phyloP scores from a whole-genome alignment of 2,888 invertebrate species.

The Eristalis tenax region DNA sequence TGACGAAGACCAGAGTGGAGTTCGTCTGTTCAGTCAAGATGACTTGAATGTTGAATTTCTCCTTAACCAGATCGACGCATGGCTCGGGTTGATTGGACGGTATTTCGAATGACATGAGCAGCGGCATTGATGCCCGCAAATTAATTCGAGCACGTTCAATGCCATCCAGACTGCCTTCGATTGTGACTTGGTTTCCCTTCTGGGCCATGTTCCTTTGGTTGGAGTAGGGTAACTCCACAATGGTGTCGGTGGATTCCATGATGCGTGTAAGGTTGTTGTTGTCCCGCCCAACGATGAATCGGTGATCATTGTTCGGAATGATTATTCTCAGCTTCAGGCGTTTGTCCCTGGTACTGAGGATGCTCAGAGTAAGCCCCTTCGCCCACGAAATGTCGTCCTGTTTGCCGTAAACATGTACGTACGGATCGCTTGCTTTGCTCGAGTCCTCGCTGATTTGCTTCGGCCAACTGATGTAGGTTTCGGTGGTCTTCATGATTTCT shows the following conservation, averaged over 20 bases:
- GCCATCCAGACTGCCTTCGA: constrained; percentile 94
- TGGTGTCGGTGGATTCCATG: constrained; percentile 97
- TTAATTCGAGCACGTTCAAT: constrained; percentile 93
- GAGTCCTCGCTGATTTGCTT: constrained; percentile 97
- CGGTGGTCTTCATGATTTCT: constrained; percentile 92
- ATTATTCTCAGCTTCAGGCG: constrained; percentile 98
- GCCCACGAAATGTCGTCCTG: constrained; percentile 90
- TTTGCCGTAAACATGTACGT: constrained; percentile 92
- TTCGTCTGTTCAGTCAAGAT: constrained; percentile 93
- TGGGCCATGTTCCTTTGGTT: constrained; percentile 95
- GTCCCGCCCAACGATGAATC: constrained; percentile 96
- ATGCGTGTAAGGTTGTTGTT: constrained; percentile 86
- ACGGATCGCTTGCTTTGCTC: constrained; percentile 97
- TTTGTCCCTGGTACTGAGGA: constrained; percentile 95
- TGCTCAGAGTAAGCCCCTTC: constrained; percentile 91
- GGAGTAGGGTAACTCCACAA: constrained; percentile 99
- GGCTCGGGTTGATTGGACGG: constrained; percentile 91
- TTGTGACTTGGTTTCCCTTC: constrained; percentile 98
- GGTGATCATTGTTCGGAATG: constrained; percentile 98
- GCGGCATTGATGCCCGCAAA: constrained; percentile 93
- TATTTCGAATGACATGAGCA: constrained; percentile 95
- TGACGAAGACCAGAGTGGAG: constrained; percentile 91
- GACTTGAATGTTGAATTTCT: constrained; percentile 92
- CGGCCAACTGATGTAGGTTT: constrained; percentile 97
- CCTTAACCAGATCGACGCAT: constrained; percentile 91